Base-by-base conservation (phyloP, 2,888 invertebrate genomes). In the Xylocampa areola region DNA sequence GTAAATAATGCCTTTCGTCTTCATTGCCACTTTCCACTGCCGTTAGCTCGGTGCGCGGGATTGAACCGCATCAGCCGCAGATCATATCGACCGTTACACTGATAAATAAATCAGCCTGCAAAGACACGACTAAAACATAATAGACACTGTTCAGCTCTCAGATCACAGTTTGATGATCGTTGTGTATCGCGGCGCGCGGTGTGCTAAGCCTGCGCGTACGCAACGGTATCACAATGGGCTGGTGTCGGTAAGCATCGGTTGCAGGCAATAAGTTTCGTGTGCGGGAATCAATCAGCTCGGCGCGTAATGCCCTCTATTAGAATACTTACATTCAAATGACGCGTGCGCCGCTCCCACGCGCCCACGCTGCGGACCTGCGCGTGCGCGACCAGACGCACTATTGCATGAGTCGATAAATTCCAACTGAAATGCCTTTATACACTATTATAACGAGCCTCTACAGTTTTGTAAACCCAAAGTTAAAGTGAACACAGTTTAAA, bases 291-390 rank as follows among this genome's bases (percentile, higher is more conserved):
- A 62, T 75, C 67, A 43, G 49, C 14, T 7, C 27, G n/a, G 48
- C 52, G 47, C 41, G 69, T 76, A 73, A 78, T 73, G 69, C 62
- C 52, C 57, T 58, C 68, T 60, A 76, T 77, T 76, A 72, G 54
- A 79, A 76, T 76, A 76, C 51, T 59, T 52, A 52, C 61, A 62
- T 59, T 59, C 54, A 64, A 79, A 76, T 72, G 65, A 68, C 39
- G 37, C 30, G 47, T 51, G 37, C 49, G 36, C 43, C 32, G 59
- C 61, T 59, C 53, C 59, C 59, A 54, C 62, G 39, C 35, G 32
- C 54, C 32, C 40, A 0, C 19, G 23, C 13, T 4, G 16, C 27
- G 13, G 6, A 21, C 35, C 2, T 40, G 50, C 58, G 50, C 30
- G 30, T 43, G 41, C 50, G 14, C 25, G 3, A 21, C 16, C 30